Percentiles rank a stretch among this genome's conserved stretches.
phyloP scores from a whole-genome alignment of 2,797 vertebrate genomes.

The Sphaeramia orbicularis region DNA sequence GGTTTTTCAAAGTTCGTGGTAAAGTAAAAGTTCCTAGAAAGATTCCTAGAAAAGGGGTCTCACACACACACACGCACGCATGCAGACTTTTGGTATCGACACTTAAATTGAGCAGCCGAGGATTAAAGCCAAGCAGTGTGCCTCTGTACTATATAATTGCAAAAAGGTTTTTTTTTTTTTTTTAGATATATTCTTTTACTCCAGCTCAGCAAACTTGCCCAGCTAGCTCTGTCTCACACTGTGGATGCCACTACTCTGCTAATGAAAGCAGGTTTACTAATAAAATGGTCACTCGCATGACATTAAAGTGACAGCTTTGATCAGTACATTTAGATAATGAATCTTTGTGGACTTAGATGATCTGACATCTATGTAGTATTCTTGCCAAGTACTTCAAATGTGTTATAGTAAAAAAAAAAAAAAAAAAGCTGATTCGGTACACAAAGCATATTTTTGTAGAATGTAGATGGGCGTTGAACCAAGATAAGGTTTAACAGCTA shows the following conservation, averaged over 20 bases:
- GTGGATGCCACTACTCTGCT: conserved; percentile 84
- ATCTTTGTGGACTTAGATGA: conserved; percentile 45
- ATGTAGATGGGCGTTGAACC: conserved; percentile 10
- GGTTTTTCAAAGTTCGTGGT: too few species aligned
- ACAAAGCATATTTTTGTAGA: neutral
- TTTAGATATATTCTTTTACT: conserved; percentile 41
- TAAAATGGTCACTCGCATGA: conserved; percentile 85
- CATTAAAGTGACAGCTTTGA: conserved; percentile 71
- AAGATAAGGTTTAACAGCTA: conserved; percentile 44
- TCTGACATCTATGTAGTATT: neutral
- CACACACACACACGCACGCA: conserved; percentile 9
- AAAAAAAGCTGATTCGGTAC: neutral
- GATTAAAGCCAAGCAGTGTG: conserved; percentile 73
- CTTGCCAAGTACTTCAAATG: conserved; percentile 20
- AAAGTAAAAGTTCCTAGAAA: too few species aligned
- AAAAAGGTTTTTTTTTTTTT: conserved; percentile 48
- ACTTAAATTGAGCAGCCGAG: conserved; percentile 87
- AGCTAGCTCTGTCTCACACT: conserved; percentile 38
- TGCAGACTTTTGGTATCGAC: conserved; percentile 74
- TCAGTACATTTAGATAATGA: conserved; percentile 71
- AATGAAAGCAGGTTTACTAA: conserved; percentile 91
- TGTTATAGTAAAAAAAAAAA: neutral
- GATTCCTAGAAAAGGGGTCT: too few species aligned
- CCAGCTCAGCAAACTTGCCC: conserved; percentile 71
- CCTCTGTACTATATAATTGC: conserved; percentile 68